Conservation (phyloP, 2,888 invertebrate genomes). For the Nymphalis c-album region DNA sequence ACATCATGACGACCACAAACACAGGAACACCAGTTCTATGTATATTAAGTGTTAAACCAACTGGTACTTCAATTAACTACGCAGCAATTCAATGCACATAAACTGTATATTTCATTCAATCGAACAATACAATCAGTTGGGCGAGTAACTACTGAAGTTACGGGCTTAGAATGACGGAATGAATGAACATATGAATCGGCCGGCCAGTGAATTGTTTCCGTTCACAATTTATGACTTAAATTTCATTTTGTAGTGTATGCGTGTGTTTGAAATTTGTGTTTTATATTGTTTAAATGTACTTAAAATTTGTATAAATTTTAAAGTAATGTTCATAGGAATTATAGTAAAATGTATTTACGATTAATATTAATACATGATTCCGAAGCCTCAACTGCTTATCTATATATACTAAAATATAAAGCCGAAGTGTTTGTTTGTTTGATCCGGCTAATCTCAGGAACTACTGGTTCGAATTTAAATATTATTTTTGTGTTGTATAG, state of each 20-base stretch:
- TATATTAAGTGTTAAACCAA: conserved; percentile 18
- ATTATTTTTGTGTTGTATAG: too few species aligned
- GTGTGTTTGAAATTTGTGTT: neutral
- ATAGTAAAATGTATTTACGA: too few species aligned
- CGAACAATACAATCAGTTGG: conserved; percentile 27
- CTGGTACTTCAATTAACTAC: conserved; percentile 18
- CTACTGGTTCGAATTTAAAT: too few species aligned
- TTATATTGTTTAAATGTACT: neutral
- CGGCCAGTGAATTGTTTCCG: conserved; percentile 8
- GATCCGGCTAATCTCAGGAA: too few species aligned
- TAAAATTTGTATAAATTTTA: neutral
- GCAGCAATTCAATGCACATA: conserved; percentile 12
- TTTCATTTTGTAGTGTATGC: neutral
- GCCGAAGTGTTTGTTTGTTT: too few species aligned
- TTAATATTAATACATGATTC: too few species aligned
- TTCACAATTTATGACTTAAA: conserved; percentile 9
- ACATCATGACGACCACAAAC: neutral
- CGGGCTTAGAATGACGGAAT: conserved; percentile 21
- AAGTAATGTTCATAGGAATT: too few species aligned
- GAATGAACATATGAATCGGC: conserved; percentile 4
- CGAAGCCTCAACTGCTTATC: too few species aligned
- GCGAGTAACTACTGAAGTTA: conserved; percentile 19
- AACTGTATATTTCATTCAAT: conserved; percentile 26
- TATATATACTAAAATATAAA: too few species aligned
- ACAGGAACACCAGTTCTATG: neutral